phyloP scores from a whole-genome alignment of 2,113 vertebrate species.

The Azemiops feae region DNA sequence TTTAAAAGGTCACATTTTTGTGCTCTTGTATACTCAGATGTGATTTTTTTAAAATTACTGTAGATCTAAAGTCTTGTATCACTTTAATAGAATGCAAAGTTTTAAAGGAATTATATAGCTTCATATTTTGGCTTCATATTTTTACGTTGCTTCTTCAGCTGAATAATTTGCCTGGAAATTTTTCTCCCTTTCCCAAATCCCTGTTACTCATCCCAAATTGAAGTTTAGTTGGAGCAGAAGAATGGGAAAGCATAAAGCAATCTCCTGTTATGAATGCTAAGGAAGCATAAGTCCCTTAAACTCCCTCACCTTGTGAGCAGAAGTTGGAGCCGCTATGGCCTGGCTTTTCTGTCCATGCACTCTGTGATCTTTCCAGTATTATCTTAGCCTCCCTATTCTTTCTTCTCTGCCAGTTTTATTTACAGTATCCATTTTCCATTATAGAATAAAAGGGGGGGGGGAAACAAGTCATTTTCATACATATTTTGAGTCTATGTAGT shows the following conservation, averaged over 20 bases:
- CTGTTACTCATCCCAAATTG: neutral
- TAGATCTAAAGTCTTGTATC: neutral
- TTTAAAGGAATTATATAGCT: neutral
- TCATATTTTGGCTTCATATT: neutral
- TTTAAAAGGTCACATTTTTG: neutral
- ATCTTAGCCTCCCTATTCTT: neutral
- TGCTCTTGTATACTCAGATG: neutral
- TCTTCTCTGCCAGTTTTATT: neutral
- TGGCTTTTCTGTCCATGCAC: neutral
- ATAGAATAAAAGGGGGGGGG: neutral
- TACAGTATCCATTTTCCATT: neutral
- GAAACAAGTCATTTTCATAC: neutral
- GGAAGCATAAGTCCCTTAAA: neutral
- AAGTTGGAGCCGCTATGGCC: neutral
- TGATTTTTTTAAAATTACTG: neutral
- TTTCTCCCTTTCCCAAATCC: neutral
- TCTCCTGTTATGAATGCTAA: neutral
- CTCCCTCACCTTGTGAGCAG: neutral
- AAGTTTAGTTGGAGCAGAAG: neutral
- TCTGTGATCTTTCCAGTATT: neutral
- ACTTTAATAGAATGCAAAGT: neutral
- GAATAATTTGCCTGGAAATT: neutral
- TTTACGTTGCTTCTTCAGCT: neutral
- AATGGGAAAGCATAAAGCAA: neutral
- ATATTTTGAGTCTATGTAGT: neutral